Conservation (phyloP, 2,888 invertebrate genomes). For the Spialia ferax region DNA sequence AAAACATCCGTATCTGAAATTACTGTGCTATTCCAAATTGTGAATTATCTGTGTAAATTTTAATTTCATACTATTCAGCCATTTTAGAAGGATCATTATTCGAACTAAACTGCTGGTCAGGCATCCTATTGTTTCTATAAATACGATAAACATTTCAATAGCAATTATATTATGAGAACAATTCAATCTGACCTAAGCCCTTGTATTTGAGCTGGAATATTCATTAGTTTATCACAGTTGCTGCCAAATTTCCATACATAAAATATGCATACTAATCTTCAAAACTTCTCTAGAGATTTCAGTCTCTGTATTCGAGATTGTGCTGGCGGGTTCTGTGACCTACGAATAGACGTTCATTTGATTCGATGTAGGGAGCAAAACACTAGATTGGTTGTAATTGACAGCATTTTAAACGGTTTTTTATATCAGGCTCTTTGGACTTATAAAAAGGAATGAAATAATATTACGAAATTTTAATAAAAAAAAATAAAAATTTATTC, state of each 20-base stretch:
- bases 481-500: no score
- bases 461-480: no score
- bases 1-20: no score
- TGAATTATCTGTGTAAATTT: no score
- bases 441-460: no score
- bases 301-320: slow-evolving; percentile 4
- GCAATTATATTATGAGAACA: slow-evolving; percentile 4
- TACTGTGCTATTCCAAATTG: no score
- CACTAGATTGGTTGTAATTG: no score
- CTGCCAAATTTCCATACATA: slow-evolving; percentile 34
- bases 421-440: no score
- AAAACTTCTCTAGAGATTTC: slow-evolving; percentile 21
- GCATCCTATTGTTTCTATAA: not conserved
- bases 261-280: slow-evolving; percentile 36
- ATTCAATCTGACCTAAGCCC: slow-evolving; percentile 20
- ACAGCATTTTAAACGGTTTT: no score
- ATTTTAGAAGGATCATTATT: no score
- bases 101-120: not conserved
- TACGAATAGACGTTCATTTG: not conserved
- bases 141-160: not conserved
- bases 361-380: not conserved
- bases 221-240: slow-evolving; percentile 34
- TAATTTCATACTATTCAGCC: no score
- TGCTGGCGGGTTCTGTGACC: slow-evolving; percentile 14
- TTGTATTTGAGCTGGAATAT: slow-evolving; percentile 25